Evolutionary conservation across 2,797 vertebrate genomes (phyloP).

Genomic region (Typhlichthys subterraneus): DNA sequence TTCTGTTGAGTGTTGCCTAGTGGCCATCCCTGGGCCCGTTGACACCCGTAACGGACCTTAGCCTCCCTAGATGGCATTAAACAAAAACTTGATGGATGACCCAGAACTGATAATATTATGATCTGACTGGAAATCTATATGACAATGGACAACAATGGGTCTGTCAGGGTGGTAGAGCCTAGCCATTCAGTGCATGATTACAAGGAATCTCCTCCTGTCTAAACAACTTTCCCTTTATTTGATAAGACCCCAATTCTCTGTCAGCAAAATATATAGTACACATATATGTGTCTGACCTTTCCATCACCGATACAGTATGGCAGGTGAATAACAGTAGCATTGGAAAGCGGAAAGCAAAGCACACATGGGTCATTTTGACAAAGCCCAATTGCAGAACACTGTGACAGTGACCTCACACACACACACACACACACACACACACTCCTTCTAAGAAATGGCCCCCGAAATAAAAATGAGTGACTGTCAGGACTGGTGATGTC

Average conservation of each 20-base stretch:
- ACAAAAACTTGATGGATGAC: slow-evolving; percentile 78
- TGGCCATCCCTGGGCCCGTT: slow-evolving; percentile 46
- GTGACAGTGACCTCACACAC: slow-evolving; percentile 56
- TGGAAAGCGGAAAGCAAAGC: slow-evolving; percentile 34
- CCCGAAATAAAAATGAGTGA: slow-evolving; percentile 81
- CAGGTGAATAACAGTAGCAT: slow-evolving; percentile 42
- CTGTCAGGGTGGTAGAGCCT: slow-evolving; percentile 36
- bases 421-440: slow-evolving; percentile 16
- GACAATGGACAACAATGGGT: slow-evolving; percentile 49
- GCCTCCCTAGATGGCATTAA: slow-evolving; percentile 50
- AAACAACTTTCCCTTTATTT: slow-evolving; percentile 14
- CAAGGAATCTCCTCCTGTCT: slow-evolving; percentile 30
- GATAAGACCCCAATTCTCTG: slow-evolving; percentile 21
- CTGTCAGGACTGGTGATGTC: slow-evolving; percentile 78
- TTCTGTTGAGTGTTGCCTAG: slow-evolving; percentile 55
- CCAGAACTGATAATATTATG: slow-evolving; percentile 65
- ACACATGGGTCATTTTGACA: slow-evolving; percentile 33
- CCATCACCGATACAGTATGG: slow-evolving; percentile 21
- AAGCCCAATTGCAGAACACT: slow-evolving; percentile 36
- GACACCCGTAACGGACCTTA: slow-evolving; percentile 55
- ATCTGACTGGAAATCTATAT: slow-evolving; percentile 53
- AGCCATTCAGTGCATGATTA: slow-evolving; percentile 41
- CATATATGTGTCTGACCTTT: slow-evolving; percentile 23
- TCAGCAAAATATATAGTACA: slow-evolving; percentile 19
- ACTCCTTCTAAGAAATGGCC: slow-evolving; percentile 60